phyloP scores from a whole-genome alignment of 2,113 vertebrate species.

The Gulo gulo region DNA sequence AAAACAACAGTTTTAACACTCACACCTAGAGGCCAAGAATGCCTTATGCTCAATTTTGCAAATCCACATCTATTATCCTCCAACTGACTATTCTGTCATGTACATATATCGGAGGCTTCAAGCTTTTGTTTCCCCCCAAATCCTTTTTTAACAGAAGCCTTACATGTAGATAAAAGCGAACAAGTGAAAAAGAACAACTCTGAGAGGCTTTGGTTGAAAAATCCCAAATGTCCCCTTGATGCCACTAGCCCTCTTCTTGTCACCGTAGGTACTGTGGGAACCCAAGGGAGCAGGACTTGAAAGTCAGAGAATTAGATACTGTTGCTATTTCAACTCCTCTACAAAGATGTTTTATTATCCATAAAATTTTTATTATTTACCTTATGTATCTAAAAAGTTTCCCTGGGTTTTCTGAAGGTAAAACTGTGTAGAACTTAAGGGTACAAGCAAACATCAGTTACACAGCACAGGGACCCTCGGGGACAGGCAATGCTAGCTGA shows the following conservation, averaged over 20 bases:
- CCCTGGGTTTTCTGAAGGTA: neutral
- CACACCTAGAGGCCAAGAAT: neutral
- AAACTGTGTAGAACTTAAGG: neutral
- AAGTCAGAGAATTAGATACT: neutral
- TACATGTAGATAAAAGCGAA: neutral
- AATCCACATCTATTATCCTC: neutral
- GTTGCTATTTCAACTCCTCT: neutral
- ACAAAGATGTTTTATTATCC: neutral
- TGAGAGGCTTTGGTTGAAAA: neutral
- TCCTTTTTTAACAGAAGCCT: neutral
- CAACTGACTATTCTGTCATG: neutral
- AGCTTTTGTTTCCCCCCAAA: neutral
- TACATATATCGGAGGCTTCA: neutral
- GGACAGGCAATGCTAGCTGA: too few species aligned
- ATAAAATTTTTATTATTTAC: neutral
- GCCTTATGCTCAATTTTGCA: neutral
- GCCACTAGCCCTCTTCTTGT: neutral
- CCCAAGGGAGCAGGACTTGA: neutral
- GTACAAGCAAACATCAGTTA: neutral
- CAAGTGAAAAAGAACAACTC: neutral
- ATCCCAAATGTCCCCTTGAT: neutral
- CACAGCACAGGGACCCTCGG: neutral
- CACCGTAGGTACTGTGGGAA: neutral
- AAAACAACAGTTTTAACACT: neutral
- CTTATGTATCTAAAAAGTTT: neutral